A percentile compares a stretch with the other conserved stretches of the same genome.
Evolutionary conservation across 2,888 invertebrate species (phyloP).

Genomic region (Nezara viridula): DNA sequence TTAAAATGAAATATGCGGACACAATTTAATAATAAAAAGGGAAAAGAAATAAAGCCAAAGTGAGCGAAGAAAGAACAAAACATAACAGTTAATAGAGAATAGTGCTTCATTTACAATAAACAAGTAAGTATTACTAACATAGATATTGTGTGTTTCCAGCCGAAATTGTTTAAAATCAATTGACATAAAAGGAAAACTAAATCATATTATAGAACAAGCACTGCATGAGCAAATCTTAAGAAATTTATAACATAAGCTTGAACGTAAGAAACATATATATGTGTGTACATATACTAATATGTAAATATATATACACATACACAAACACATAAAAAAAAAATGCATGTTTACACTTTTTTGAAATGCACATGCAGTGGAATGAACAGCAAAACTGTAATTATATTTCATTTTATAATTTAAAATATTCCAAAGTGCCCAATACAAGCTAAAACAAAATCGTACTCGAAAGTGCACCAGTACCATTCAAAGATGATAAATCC

Average conservation of each 20-base stretch:
- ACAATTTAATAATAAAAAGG: background rate
- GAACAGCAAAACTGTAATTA: background rate
- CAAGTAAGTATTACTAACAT: background rate
- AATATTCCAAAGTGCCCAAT: conserved; percentile 27
- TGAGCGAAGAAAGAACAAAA: background rate
- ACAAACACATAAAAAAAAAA: background rate
- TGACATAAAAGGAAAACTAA: background rate
- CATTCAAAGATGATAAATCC: conserved; percentile 23
- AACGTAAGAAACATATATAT: too few relatives aligned
- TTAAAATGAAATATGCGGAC: too few relatives aligned
- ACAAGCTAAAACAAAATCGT: conserved; percentile 24
- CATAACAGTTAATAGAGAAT: background rate
- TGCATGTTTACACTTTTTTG: conserved; percentile 41
- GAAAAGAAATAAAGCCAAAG: background rate
- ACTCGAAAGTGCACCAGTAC: conserved; percentile 20
- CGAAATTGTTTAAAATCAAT: background rate
- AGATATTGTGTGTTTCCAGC: conserved; percentile 17
- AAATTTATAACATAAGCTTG: conserved; percentile 34
- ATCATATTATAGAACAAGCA: conserved; percentile 6
- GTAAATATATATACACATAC: background rate
- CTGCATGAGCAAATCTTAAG: conserved; percentile 13
- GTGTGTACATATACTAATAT: background rate
- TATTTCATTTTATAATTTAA: conserved; percentile 31
- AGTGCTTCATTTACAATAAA: background rate
- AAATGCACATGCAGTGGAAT: conserved; percentile 60